A percentile compares a stretch with the other conserved stretches of the same genome.
Conservation (phyloP, 2,888 invertebrate species). For the Sacculina carcini region DNA sequence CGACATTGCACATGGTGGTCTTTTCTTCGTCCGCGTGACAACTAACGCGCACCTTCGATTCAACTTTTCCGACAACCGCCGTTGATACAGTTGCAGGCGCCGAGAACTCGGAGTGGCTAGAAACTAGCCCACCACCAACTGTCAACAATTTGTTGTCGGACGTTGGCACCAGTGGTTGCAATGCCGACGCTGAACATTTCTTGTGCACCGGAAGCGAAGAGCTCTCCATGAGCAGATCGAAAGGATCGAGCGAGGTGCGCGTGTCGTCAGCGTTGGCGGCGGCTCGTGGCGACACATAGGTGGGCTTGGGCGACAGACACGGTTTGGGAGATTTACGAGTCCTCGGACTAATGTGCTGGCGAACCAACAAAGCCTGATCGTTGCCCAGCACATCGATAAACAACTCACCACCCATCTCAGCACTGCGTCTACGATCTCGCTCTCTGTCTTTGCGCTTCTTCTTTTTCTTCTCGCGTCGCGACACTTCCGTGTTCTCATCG, state of each 20-base stretch:
- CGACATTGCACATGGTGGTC: too few relatives aligned
- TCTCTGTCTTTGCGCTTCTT: not conserved
- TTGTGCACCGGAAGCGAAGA: too few relatives aligned
- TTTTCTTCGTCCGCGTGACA: too few relatives aligned
- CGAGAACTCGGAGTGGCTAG: too few relatives aligned
- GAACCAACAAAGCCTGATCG: not conserved
- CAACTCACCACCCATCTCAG: not conserved
- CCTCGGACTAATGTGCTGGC: not conserved
- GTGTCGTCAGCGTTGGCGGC: not conserved
- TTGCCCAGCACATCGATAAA: not conserved
- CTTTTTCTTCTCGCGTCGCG: not conserved
- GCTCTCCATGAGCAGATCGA: slow-evolving; percentile 10
- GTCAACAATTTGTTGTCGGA: too few relatives aligned
- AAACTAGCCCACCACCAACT: too few relatives aligned
- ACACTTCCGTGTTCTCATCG: not conserved
- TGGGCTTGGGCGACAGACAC: not conserved
- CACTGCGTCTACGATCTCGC: not conserved
- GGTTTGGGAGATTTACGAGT: slow-evolving; percentile 1
- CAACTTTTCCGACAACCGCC: too few relatives aligned
- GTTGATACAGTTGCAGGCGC: too few relatives aligned
- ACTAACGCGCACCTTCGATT: too few relatives aligned
- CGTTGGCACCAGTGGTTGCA: too few relatives aligned
- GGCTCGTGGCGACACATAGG: not conserved
- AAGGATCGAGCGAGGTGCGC: not conserved
- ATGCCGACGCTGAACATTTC: too few relatives aligned